A percentile compares a stretch with the other conserved stretches of the same genome.
Evolutionary conservation across 2,113 vertebrate genomes (phyloP).

Genomic region (Ranitomeya imitator): DNA sequence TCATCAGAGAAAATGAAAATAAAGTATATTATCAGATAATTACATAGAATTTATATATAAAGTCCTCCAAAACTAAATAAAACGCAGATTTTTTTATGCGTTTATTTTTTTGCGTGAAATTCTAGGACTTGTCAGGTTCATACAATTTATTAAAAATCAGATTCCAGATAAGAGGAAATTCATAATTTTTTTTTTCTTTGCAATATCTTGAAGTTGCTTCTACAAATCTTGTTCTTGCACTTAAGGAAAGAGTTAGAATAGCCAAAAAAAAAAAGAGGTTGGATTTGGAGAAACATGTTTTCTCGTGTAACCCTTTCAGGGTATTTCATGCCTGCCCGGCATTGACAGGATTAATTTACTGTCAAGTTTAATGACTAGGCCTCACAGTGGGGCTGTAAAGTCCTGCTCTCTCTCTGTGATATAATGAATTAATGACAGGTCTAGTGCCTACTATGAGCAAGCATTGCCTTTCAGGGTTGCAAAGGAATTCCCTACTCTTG

Average conservation of each 20-base stretch:
- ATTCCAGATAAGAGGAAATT: neutral
- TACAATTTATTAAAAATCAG: neutral
- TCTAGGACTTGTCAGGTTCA: neutral
- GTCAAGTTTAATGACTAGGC: constrained; percentile 50
- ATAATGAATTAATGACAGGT: constrained; percentile 52
- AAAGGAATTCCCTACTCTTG: constrained; percentile 67
- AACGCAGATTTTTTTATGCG: too few relatives aligned
- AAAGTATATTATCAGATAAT: neutral
- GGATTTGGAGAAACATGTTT: neutral
- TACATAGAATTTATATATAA: too few relatives aligned
- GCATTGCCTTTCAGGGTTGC: constrained; percentile 15
- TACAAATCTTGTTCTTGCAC: neutral
- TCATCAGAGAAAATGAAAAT: too few relatives aligned
- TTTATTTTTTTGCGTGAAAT: neutral
- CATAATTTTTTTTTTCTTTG: neutral
- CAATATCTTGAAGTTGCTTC: neutral
- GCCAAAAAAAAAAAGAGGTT: neutral
- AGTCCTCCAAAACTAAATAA: too few relatives aligned
- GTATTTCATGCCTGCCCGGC: neutral
- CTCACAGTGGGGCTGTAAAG: constrained; percentile 37
- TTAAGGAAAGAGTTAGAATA: neutral
- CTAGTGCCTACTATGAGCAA: constrained; percentile 19
- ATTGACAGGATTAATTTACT: constrained; percentile 46
- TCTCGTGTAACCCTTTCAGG: constrained; percentile 34
- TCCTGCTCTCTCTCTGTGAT: constrained; percentile 15